These are phyloP conservation scores for Piprites chloris DNA, from an alignment of 2,113 vertebrate species.

Conservation along the genomic window DNA sequence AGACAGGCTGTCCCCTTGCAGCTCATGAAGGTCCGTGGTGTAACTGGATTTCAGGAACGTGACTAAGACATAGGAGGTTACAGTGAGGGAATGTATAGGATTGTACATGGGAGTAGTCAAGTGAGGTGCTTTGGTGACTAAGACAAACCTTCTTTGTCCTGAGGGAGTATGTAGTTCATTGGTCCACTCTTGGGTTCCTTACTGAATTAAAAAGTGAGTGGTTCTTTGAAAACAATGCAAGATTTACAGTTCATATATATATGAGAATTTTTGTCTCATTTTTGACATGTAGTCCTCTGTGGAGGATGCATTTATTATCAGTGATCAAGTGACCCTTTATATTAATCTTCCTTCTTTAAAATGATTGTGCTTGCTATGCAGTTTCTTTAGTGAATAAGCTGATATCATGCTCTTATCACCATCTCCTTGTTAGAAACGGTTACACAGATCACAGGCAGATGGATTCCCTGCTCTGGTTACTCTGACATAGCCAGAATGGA, in stretches of 20 bases:
- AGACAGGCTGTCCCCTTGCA: not conserved
- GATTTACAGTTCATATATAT: not conserved
- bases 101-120: not conserved
- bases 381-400: not conserved
- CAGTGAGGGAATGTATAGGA: not conserved
- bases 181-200: not conserved
- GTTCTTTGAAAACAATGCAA: not conserved
- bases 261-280: not conserved
- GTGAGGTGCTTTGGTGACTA: not conserved
- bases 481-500: not conserved
- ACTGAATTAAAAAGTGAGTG: fast-evolving
- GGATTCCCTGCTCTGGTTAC: not conserved
- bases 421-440: not conserved
- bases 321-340: not conserved
- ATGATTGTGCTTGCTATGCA: not conserved
- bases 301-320: not conserved
- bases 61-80: not conserved
- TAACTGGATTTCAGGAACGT: not conserved
- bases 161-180: not conserved
- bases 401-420: not conserved
- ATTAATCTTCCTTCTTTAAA: not conserved
- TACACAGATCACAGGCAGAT: not conserved
- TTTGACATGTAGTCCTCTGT: not conserved
- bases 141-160: not conserved
- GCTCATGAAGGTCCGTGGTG: not conserved